Evolutionary conservation across 2,797 vertebrate genomes (phyloP).

Genomic region (Rhinoraja longicauda): DNA sequence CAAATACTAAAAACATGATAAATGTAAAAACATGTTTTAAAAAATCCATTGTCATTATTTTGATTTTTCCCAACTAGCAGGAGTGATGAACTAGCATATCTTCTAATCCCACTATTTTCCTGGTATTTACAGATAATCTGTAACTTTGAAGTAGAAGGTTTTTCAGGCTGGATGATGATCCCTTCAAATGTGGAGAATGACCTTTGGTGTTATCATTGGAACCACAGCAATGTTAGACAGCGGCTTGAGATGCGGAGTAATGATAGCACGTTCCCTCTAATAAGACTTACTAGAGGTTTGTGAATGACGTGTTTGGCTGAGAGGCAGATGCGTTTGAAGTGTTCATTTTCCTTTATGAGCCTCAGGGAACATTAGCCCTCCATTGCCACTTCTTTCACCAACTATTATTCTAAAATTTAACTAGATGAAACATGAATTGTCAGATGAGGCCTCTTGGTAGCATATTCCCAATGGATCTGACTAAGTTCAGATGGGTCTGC

Average conservation of each 20-base stretch:
- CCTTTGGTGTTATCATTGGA: not conserved
- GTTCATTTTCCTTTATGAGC: not conserved
- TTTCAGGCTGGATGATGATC: not conserved
- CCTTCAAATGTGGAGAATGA: not conserved
- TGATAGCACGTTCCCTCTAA: not conserved
- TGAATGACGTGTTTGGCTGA: not conserved
- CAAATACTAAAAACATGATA: no score
- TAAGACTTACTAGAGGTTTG: not conserved
- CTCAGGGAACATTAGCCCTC: not conserved
- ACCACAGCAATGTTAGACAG: not conserved
- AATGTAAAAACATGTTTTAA: no score
- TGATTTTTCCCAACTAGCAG: not conserved
- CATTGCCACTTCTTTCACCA: no score
- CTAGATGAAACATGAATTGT: not conserved
- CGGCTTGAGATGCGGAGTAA: not conserved
- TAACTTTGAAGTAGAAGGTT: no score
- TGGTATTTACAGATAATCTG: not conserved
- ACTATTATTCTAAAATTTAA: no score
- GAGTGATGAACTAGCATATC: no score
- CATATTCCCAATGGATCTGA: not conserved
- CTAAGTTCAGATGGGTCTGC: not conserved
- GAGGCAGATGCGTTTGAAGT: not conserved
- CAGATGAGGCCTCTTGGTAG: not conserved
- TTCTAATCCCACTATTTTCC: not conserved
- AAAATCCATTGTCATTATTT: not conserved